Evolutionary conservation across 2,113 vertebrate genomes (phyloP).

Genomic region (Prunella fulvescens): DNA sequence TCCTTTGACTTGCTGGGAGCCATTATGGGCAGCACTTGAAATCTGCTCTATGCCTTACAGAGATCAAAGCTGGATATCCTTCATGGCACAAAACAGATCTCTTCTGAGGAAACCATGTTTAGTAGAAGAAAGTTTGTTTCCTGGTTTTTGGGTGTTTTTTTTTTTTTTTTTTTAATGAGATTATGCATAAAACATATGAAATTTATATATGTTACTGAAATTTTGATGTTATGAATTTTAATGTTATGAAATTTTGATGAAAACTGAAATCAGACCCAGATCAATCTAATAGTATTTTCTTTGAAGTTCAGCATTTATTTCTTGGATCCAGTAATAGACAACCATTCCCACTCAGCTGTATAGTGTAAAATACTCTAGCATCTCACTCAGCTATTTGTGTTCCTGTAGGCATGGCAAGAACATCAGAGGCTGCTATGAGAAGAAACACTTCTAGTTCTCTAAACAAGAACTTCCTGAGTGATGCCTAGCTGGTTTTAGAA

Average conservation of each 20-base stretch:
- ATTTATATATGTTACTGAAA: not conserved
- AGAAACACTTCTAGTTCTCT: not conserved
- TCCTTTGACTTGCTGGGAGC: not conserved
- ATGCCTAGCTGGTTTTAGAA: not conserved
- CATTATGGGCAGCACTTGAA: not conserved
- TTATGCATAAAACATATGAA: not conserved
- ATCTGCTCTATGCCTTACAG: not conserved
- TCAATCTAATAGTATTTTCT: not conserved
- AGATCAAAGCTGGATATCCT: not conserved
- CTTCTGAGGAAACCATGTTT: not conserved
- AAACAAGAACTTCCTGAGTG: not conserved
- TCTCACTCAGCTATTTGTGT: not conserved
- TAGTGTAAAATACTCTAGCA: not conserved
- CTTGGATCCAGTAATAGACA: not conserved
- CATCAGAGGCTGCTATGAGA: not conserved
- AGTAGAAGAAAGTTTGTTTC: not conserved
- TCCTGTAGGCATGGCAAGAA: not conserved
- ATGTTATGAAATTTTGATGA: not conserved
- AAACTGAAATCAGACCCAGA: not conserved
- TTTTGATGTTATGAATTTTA: not conserved
- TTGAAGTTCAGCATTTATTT: not conserved
- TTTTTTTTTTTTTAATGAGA: not conserved
- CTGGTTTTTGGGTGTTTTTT: no score
- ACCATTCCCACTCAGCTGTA: not conserved
- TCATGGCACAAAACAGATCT: not conserved